Conservation (phyloP, 2,113 vertebrate genomes). For the Cygnus buccinator region DNA sequence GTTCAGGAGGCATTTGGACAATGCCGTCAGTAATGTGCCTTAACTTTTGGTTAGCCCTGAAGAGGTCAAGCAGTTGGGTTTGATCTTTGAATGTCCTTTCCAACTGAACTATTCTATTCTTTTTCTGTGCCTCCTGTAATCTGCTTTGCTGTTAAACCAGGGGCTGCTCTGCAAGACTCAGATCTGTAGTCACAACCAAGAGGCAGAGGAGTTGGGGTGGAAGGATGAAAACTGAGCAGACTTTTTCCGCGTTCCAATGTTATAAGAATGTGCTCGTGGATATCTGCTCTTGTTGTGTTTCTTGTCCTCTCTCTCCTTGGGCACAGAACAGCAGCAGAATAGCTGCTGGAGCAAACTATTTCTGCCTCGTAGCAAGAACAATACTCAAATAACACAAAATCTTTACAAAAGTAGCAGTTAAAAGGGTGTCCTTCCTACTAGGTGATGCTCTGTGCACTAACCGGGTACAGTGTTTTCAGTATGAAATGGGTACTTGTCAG, state of each 20-base stretch:
- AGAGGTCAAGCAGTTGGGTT: too few species aligned
- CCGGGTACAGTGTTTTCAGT: neutral
- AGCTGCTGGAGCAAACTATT: neutral
- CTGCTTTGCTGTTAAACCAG: neutral
- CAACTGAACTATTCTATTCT: neutral
- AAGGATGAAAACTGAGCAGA: neutral
- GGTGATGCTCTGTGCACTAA: too few species aligned
- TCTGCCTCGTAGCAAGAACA: too few species aligned
- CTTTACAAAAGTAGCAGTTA: neutral
- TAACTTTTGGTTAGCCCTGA: too few species aligned
- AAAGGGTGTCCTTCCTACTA: neutral
- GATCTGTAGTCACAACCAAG: neutral
- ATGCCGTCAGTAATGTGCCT: neutral
- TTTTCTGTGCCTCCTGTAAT: neutral
- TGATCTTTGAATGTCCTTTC: too few species aligned
- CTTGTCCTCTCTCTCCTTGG: neutral
- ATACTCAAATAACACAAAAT: neutral
- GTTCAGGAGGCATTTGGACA: neutral
- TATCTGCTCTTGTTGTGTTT: neutral
- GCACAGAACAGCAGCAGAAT: neutral
- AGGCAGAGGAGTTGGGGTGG: neutral
- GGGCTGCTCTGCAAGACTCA: neutral
- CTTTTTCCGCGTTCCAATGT: rapidly evolving
- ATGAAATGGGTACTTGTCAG: neutral
- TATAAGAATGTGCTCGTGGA: neutral